Evolutionary conservation across 2,888 invertebrate genomes (phyloP).

Genomic region (Noctuana brunneofusca): DNA sequence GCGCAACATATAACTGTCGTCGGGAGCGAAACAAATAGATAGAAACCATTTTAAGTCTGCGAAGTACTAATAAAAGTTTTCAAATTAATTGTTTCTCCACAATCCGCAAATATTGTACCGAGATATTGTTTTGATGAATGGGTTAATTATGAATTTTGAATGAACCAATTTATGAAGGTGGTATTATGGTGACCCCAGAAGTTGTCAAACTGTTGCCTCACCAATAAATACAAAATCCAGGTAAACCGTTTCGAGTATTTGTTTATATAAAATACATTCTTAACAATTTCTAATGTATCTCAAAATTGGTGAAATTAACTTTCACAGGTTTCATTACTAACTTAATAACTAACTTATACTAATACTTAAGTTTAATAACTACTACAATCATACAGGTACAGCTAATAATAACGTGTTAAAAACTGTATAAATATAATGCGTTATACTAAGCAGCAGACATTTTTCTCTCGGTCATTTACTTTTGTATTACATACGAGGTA

Average conservation of each 20-base stretch:
- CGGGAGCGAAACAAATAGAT: constrained; percentile 9
- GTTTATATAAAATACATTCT: constrained; percentile 53
- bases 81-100: constrained; percentile 60
- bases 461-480: constrained; percentile 49
- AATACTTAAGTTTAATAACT: too few species aligned
- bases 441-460: background rate
- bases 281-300: too few species aligned
- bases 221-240: constrained; percentile 51
- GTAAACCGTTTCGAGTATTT: constrained; percentile 55
- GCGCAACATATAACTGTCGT: constrained; percentile 7
- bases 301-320: too few species aligned
- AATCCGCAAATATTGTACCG: constrained; percentile 55
- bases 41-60: constrained; percentile 5
- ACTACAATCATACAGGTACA: background rate
- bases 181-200: constrained; percentile 54
- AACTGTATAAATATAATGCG: background rate
- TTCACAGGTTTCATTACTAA: too few species aligned
- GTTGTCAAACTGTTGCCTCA: constrained; percentile 56
- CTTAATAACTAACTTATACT: too few species aligned
- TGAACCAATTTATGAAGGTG: constrained; percentile 54
- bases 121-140: constrained; percentile 58
- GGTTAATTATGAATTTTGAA: constrained; percentile 63
- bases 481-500: constrained; percentile 59
- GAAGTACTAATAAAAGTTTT: constrained; percentile 53
- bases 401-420: background rate